Percentiles rank a stretch among this genome's conserved stretches.
These are phyloP conservation scores for Rhodeus uyekii DNA, from an alignment of 2,797 vertebrate species.

Conservation along the genomic window DNA sequence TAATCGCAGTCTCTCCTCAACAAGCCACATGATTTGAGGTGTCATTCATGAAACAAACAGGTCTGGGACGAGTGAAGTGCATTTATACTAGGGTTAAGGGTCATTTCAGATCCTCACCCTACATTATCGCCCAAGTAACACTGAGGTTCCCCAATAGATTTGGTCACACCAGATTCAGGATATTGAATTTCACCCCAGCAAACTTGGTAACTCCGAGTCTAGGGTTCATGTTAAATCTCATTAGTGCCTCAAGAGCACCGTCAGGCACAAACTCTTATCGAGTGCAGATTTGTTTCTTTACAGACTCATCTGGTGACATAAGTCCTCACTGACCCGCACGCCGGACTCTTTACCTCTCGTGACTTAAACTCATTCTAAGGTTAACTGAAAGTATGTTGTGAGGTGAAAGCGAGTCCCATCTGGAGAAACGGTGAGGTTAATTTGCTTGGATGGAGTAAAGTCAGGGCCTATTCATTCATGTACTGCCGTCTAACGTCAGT, in stretches of 20 bases:
- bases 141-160: background rate
- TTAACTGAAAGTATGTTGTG: constrained; percentile 16
- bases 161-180: background rate
- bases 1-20: background rate
- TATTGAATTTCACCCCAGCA: constrained; percentile 14
- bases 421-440: constrained; percentile 13
- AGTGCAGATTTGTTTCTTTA: constrained; percentile 39
- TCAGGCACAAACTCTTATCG: constrained; percentile 31
- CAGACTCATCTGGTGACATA: constrained; percentile 26
- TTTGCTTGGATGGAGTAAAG: constrained; percentile 4
- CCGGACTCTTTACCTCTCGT: constrained; percentile 27
- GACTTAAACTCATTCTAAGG: constrained; percentile 3
- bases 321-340: constrained; percentile 14
- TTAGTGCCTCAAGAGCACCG: constrained; percentile 32
- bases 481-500: background rate
- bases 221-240: constrained; percentile 35
- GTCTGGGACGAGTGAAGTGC: background rate
- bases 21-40: background rate
- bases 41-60: background rate
- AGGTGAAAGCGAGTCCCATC: constrained; percentile 21
- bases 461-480: background rate
- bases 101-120: background rate
- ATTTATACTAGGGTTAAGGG: background rate
- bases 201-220: constrained; percentile 42
- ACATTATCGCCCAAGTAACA: background rate